phyloP scores from a whole-genome alignment of 2,888 invertebrate species.

The Alcis repandata region DNA sequence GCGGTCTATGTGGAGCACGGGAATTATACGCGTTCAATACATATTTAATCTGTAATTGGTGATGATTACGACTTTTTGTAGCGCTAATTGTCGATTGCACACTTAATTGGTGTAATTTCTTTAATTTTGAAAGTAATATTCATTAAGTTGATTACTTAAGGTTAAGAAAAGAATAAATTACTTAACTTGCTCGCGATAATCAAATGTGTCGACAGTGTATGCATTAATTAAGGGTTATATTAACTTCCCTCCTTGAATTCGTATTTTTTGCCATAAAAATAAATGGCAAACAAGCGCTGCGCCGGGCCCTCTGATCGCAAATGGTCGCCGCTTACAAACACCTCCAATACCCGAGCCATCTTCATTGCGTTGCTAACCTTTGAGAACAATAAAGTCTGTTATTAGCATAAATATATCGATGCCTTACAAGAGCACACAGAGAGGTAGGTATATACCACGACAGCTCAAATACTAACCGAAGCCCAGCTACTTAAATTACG shows the following conservation, averaged over 20 bases:
- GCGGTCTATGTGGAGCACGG: conserved; percentile 52
- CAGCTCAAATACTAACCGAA: conserved; percentile 10
- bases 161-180: neutral
- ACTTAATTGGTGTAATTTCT: conserved; percentile 27
- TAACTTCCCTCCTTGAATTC: neutral
- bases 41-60: conserved; percentile 32
- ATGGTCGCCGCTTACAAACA: neutral
- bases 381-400: neutral
- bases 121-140: conserved; percentile 21
- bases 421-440: neutral
- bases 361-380: neutral
- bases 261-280: too few relatives aligned
- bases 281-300: too few relatives aligned
- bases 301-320: too few relatives aligned
- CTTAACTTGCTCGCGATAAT: conserved; percentile 1
- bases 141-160: conserved; percentile 14
- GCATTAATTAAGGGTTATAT: neutral
- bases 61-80: conserved; percentile 27
- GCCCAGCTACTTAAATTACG: conserved; percentile 24
- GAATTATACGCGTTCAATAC: conserved; percentile 39
- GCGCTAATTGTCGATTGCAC: conserved; percentile 18
- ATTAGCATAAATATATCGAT: neutral
- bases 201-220: neutral
- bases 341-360: too few relatives aligned
- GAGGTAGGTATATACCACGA: neutral